These are phyloP conservation scores for Gymnocypris eckloni DNA, from an alignment of 2,797 vertebrate genomes.

Conservation along the genomic window DNA sequence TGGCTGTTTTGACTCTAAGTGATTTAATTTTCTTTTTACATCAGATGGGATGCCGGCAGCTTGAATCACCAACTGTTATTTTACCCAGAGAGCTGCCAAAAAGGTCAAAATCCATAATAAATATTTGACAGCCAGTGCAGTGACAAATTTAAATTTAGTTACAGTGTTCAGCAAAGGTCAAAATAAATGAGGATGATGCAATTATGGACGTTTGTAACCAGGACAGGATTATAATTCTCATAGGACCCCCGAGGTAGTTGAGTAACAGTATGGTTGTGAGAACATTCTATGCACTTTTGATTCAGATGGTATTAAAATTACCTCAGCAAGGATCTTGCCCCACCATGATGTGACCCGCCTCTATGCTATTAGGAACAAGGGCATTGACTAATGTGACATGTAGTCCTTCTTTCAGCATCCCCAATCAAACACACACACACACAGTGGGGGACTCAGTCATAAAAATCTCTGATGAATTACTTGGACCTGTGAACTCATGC, in stretches of 20 bases:
- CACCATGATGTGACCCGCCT: background rate
- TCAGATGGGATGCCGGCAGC: slow-evolving; percentile 42
- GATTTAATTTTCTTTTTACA: slow-evolving; percentile 15
- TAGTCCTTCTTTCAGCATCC: slow-evolving; percentile 12
- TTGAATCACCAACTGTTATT: slow-evolving; percentile 44
- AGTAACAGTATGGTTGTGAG: background rate
- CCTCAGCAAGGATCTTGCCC: background rate
- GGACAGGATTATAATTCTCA: background rate
- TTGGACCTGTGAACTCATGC: slow-evolving; percentile 52
- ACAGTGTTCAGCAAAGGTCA: background rate
- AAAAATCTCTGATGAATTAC: slow-evolving; percentile 65
- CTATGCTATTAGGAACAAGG: slow-evolving; percentile 3
- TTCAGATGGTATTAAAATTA: background rate
- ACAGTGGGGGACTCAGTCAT: slow-evolving; percentile 55
- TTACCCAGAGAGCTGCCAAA: slow-evolving; percentile 28
- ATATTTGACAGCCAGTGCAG: background rate
- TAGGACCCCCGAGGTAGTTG: background rate
- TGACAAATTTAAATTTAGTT: slow-evolving; percentile 19
- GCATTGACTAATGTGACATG: background rate
- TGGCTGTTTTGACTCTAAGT: background rate
- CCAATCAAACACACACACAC: slow-evolving; percentile 34
- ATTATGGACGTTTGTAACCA: background rate
- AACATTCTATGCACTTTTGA: background rate
- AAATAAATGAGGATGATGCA: slow-evolving; percentile 1
- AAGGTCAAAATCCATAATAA: slow-evolving; percentile 22